phyloP scores from a whole-genome alignment of 1,140 invertebrate species.

The Pogonus chalceus region DNA sequence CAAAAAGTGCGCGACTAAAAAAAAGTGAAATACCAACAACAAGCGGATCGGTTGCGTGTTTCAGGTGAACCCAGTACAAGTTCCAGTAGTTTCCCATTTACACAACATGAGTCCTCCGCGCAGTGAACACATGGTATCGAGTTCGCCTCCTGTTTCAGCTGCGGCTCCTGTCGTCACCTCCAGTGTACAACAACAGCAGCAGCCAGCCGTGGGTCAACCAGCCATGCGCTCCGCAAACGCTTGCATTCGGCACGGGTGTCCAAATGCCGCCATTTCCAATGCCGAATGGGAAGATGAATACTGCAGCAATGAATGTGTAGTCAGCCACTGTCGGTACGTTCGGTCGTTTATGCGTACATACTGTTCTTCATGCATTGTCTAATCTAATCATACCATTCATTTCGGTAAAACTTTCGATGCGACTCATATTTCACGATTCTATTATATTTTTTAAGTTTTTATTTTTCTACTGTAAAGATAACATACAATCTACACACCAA shows the following conservation, averaged over 20 bases:
- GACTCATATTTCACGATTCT: too few relatives aligned
- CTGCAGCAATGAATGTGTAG: conserved; percentile 95
- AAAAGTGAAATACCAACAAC: neutral
- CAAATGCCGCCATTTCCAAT: conserved; percentile 81
- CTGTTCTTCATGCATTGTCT: neutral
- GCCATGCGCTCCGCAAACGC: conserved; percentile 47
- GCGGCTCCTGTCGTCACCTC: conserved; percentile 17
- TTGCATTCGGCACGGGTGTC: conserved; percentile 83
- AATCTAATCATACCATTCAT: too few relatives aligned
- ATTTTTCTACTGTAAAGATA: too few relatives aligned
- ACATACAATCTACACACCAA: too few relatives aligned
- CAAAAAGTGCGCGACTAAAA: too few relatives aligned
- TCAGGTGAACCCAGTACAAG: conserved; percentile 20
- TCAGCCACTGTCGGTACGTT: conserved; percentile 81
- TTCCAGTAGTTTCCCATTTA: conserved; percentile 18
- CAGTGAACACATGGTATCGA: conserved; percentile 31
- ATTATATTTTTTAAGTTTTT: too few relatives aligned
- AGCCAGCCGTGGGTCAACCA: conserved; percentile 35
- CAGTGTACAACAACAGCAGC: conserved; percentile 19
- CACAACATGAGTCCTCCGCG: conserved; percentile 37
- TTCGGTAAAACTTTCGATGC: too few relatives aligned
- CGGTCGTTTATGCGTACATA: conserved; percentile 15
- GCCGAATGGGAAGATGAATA: conserved; percentile 96
- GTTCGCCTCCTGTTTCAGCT: conserved; percentile 33
- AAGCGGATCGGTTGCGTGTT: conserved; percentile 11